Evolutionary conservation across 2,797 vertebrate species (phyloP).

Genomic region (Alexandromys oeconomus): DNA sequence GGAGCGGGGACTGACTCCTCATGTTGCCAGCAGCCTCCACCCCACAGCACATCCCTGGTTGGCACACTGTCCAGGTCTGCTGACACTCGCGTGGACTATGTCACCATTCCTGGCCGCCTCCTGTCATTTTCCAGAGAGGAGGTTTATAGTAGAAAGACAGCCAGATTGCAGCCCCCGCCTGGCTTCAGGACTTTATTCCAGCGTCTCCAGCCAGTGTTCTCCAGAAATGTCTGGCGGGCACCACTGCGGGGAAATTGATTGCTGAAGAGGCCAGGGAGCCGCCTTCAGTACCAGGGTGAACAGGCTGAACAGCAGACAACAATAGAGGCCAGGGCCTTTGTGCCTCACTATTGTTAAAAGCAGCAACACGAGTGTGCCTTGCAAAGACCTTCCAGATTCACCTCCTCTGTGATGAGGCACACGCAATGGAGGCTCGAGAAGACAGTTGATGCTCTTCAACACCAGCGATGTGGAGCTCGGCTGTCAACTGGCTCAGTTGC

Average conservation of each 20-base stretch:
- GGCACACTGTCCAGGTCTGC: neutral
- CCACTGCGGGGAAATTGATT: neutral
- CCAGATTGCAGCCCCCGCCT: slow-evolving; percentile 40
- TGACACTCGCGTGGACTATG: neutral
- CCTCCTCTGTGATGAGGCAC: neutral
- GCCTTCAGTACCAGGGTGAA: neutral
- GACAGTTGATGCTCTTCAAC: neutral
- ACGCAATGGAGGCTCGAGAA: neutral
- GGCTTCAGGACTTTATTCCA: slow-evolving; percentile 3
- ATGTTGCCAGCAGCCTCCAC: neutral
- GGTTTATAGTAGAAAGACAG: slow-evolving; percentile 36
- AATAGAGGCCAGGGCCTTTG: neutral
- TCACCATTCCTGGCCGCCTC: neutral
- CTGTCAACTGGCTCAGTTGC: neutral
- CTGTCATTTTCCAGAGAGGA: slow-evolving; percentile 30
- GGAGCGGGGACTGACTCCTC: neutral
- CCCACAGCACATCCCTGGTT: neutral
- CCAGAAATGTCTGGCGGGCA: neutral
- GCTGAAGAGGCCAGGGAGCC: neutral
- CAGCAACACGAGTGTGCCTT: neutral
- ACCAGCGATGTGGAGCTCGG: neutral
- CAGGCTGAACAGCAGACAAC: neutral
- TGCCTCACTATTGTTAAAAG: neutral
- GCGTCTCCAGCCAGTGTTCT: neutral
- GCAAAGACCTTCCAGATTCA: neutral